Percentiles rank a stretch among this genome's conserved stretches.
These are phyloP conservation scores for Megalurothrips usitatus DNA, from an alignment of 2,888 invertebrate genomes.

Conservation along the genomic window DNA sequence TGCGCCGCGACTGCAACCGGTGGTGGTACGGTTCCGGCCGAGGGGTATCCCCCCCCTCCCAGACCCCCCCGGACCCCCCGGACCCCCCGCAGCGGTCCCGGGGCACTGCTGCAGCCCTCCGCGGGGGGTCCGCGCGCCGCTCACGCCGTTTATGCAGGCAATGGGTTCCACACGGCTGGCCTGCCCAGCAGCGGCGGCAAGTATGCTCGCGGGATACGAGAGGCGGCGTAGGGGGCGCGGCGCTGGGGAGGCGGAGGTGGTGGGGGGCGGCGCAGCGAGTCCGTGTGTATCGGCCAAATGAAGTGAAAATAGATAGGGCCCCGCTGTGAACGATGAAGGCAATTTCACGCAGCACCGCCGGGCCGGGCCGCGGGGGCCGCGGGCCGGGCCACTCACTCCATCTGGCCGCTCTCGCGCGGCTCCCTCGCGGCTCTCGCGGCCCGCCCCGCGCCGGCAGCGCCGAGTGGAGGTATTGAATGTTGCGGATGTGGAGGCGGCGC, in stretches of 20 bases:
- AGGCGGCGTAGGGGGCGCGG: not conserved
- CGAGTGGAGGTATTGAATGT: too few relatives aligned
- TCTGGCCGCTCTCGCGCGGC: too few relatives aligned
- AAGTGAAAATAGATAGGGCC: slow-evolving; percentile 25
- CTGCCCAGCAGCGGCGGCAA: not conserved
- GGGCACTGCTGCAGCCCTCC: too few relatives aligned
- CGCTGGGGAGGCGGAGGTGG: not conserved
- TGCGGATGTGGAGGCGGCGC: too few relatives aligned
- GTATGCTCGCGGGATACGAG: not conserved
- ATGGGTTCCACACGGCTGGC: slow-evolving; percentile 20
- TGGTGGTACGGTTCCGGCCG: too few relatives aligned
- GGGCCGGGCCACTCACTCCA: too few relatives aligned
- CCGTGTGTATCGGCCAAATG: slow-evolving; percentile 17
- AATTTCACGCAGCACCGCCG: not conserved
- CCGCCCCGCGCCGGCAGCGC: not conserved
- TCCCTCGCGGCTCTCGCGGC: not conserved
- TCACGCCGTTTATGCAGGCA: not conserved
- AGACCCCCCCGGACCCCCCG: too few relatives aligned
- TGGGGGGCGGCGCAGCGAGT: not conserved
- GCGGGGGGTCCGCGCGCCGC: not conserved
- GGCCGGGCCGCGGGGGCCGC: too few relatives aligned
- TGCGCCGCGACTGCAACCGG: too few relatives aligned
- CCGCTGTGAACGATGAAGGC: slow-evolving; percentile 12
- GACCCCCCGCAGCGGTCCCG: too few relatives aligned
- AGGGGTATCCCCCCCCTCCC: too few relatives aligned